Percentiles rank a stretch among this genome's conserved stretches.
phyloP scores from a whole-genome alignment of 2,888 invertebrate genomes.

The Archips xylosteana region DNA sequence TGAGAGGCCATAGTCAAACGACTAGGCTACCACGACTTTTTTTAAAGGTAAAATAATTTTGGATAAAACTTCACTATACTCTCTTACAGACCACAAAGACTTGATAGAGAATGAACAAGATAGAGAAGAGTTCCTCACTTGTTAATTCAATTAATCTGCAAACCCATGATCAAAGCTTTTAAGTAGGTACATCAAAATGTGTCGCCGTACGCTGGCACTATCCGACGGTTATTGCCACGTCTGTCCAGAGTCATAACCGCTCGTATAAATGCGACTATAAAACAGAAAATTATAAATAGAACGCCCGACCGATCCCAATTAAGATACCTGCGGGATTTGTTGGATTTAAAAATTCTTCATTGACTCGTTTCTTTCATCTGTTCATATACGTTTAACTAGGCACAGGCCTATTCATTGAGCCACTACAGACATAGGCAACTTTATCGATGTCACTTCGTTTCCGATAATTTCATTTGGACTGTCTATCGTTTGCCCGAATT shows the following conservation, averaged over 20 bases:
- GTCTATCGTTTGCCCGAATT: too few relatives aligned
- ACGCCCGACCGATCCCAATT: slow-evolving; percentile 18
- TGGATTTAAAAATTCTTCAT: neutral
- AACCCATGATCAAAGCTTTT: neutral
- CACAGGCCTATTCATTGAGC: too few relatives aligned
- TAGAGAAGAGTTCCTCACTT: neutral
- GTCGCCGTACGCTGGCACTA: neutral
- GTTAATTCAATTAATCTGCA: neutral
- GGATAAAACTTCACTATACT: too few relatives aligned
- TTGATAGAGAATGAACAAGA: too few relatives aligned
- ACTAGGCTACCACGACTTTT: too few relatives aligned
- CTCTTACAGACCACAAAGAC: too few relatives aligned
- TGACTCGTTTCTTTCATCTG: neutral
- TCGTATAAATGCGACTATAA: slow-evolving; percentile 7
- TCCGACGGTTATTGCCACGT: slow-evolving; percentile 1
- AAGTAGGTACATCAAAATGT: neutral
- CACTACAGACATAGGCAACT: too few relatives aligned
- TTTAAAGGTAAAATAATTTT: too few relatives aligned
- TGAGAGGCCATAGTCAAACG: too few relatives aligned
- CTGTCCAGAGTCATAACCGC: slow-evolving; percentile 4
- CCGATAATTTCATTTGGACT: too few relatives aligned
- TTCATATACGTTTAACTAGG: too few relatives aligned
- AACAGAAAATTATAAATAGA: slow-evolving; percentile 6
- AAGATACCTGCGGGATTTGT: slow-evolving; percentile 7
- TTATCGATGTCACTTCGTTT: too few relatives aligned